Evolutionary conservation across 1,140 invertebrate genomes (phyloP).

Genomic region (Heliconius congener): DNA sequence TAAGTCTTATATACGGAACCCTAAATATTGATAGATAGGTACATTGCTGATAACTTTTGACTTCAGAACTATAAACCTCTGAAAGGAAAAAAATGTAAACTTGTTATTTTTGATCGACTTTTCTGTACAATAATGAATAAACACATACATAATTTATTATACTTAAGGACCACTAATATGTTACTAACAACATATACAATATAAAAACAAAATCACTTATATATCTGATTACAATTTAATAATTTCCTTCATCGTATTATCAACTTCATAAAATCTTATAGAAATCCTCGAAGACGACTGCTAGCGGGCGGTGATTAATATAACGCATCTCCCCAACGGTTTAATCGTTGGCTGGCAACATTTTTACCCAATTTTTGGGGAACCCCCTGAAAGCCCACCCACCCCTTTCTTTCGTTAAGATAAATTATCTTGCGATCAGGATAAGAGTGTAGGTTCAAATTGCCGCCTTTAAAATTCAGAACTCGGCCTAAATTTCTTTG

Average conservation of each 20-base stretch:
- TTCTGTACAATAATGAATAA: too few species aligned
- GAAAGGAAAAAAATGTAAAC: too few species aligned
- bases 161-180: too few species aligned
- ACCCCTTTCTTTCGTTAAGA: slow-evolving; percentile 81
- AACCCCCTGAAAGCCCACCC: slow-evolving; percentile 52
- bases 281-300: slow-evolving; percentile 72
- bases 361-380: slow-evolving; percentile 81
- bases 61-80: too few species aligned
- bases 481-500: slow-evolving; percentile 72
- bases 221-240: background rate
- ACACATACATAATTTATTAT: too few species aligned
- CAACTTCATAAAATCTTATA: slow-evolving; percentile 52
- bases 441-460: slow-evolving; percentile 80
- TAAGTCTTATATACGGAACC: too few species aligned
- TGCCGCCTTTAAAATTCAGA: slow-evolving; percentile 79
- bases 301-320: slow-evolving; percentile 79
- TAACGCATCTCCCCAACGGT: slow-evolving; percentile 79
- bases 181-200: too few species aligned
- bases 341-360: slow-evolving; percentile 80
- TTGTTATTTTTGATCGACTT: too few species aligned
- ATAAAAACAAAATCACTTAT: background rate
- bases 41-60: too few species aligned
- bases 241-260: slow-evolving; percentile 28
- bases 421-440: slow-evolving; percentile 80
- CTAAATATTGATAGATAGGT: too few species aligned